These are phyloP conservation scores for Bombus superbus DNA, from an alignment of 1,140 invertebrate genomes.

Conservation along the genomic window DNA sequence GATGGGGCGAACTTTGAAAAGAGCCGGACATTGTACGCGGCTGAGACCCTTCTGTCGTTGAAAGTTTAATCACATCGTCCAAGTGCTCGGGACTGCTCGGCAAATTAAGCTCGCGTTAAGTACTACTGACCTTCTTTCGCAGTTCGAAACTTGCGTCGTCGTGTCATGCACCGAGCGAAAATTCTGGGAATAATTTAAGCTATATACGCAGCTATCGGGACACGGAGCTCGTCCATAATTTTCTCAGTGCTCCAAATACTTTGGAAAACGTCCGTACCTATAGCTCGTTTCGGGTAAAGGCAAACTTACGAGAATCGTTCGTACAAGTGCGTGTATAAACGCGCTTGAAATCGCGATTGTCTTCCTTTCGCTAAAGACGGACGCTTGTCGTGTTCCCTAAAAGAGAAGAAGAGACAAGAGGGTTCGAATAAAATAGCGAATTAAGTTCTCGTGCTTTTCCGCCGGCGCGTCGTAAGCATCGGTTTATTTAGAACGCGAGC, in stretches of 20 bases:
- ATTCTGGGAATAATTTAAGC: background rate
- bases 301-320: background rate
- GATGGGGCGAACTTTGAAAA: background rate
- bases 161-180: background rate
- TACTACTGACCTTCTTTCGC: conserved; percentile 29
- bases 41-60: background rate
- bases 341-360: background rate
- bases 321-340: background rate
- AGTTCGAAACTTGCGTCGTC: background rate
- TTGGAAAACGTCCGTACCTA: background rate
- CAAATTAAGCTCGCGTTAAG: conserved; percentile 37
- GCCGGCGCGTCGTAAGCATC: background rate
- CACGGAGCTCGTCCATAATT: background rate
- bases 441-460: conserved; percentile 3
- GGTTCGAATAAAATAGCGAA: background rate
- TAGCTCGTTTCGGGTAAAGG: background rate
- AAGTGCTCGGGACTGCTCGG: background rate
- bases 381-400: too few relatives aligned
- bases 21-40: conserved; percentile 23
- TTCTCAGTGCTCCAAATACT: background rate
- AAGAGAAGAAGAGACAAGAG: background rate
- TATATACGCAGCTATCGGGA: background rate
- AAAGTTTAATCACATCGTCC: conserved; percentile 45
- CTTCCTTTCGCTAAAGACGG: background rate
- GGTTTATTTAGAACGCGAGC: conserved; percentile 4